Percentiles rank a stretch among this genome's conserved stretches.
Conservation (phyloP, 1,140 invertebrate species). For the Cherax quadricarinatus region DNA sequence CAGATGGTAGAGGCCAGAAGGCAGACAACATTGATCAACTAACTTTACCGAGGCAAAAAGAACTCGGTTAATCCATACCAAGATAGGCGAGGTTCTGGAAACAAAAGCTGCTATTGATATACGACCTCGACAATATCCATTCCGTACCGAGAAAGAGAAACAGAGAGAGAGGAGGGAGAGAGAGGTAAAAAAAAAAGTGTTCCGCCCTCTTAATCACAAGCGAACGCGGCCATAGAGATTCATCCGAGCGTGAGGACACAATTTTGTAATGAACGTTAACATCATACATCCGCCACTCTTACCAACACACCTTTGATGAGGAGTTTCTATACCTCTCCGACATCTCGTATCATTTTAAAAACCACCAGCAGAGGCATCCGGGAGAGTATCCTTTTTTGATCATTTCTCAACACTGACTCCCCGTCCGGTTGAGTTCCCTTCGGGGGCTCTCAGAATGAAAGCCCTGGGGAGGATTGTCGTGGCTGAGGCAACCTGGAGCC, state of each 20-base stretch:
- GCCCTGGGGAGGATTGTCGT: background rate
- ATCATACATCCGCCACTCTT: slow-evolving; percentile 42
- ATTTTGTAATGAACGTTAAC: slow-evolving; percentile 67
- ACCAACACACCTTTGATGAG: slow-evolving; percentile 25
- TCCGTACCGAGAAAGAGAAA: slow-evolving; percentile 49
- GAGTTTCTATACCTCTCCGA: slow-evolving; percentile 30
- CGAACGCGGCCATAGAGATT: slow-evolving; percentile 57
- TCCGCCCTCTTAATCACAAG: slow-evolving; percentile 64
- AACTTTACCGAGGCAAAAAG: slow-evolving; percentile 44
- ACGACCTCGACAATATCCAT: slow-evolving; percentile 65
- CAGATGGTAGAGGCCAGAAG: slow-evolving; percentile 24
- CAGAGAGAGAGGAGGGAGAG: background rate
- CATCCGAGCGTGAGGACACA: slow-evolving; percentile 62
- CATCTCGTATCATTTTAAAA: slow-evolving; percentile 25
- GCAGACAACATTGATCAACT: background rate
- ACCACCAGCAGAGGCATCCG: background rate
- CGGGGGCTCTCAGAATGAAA: too few relatives aligned
- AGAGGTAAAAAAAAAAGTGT: slow-evolving; percentile 23
- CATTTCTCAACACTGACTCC: background rate
- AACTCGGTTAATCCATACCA: slow-evolving; percentile 59
- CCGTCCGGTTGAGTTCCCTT: background rate
- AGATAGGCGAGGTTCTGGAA: slow-evolving; percentile 46
- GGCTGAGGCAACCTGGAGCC: background rate
- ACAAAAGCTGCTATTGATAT: slow-evolving; percentile 60
- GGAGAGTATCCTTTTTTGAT: background rate